These are phyloP conservation scores for Atethmia centrago DNA, from an alignment of 2,888 invertebrate genomes.

Conservation along the genomic window DNA sequence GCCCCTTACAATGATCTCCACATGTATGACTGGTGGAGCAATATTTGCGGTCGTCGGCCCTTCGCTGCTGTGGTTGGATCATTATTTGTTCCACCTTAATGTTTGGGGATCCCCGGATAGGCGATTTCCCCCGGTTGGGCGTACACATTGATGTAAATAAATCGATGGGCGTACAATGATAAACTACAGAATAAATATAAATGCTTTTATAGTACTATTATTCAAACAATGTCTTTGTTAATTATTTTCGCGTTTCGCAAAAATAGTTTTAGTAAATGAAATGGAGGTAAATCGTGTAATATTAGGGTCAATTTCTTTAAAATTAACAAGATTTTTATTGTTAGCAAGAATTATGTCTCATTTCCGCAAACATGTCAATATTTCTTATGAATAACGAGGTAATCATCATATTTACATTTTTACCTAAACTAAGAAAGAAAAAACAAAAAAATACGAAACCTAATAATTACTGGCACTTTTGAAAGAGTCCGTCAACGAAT, in stretches of 20 bases:
- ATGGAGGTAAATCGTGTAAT: background rate
- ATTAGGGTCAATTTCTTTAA: constrained; percentile 6
- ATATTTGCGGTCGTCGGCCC: no score
- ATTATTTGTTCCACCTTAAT: background rate
- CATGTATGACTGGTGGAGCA: background rate
- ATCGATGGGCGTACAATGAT: background rate
- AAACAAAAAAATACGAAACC: constrained; percentile 10
- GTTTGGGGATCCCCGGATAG: background rate
- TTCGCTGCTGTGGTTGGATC: background rate
- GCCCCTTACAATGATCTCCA: background rate
- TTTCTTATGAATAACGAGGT: constrained; percentile 33
- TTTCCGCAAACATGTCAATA: constrained; percentile 17
- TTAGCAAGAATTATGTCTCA: constrained; percentile 15
- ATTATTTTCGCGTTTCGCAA: constrained; percentile 6
- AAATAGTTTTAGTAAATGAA: background rate
- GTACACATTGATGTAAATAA: no score
- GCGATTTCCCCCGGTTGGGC: background rate
- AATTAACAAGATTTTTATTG: constrained; percentile 1
- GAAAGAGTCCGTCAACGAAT: background rate
- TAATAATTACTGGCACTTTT: constrained; percentile 28
- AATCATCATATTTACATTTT: constrained; percentile 22
- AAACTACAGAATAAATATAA: background rate
- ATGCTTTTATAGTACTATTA: background rate
- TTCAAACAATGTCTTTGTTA: background rate
- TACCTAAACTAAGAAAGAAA: constrained; percentile 9